Conservation (phyloP, 2,888 invertebrate genomes). For the Hetaerina titia region DNA sequence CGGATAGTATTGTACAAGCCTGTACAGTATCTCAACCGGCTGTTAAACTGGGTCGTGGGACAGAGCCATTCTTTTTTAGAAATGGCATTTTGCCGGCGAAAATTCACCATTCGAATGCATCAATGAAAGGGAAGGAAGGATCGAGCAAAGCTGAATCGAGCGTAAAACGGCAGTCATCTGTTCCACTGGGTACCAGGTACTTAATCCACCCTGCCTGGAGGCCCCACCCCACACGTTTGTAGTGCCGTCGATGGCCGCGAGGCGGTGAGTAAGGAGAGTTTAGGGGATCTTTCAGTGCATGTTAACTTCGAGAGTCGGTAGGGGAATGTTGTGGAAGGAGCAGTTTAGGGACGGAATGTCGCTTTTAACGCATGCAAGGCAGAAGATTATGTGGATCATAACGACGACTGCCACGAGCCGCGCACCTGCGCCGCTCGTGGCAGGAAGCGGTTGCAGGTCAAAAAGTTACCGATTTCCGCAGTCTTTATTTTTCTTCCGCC, state of each 20-base stretch:
- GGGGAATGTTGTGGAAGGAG: not conserved
- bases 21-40: not conserved
- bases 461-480: not conserved
- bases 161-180: constrained; percentile 13
- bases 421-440: not conserved
- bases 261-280: not conserved
- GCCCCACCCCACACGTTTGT: not conserved
- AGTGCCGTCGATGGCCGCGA: not conserved
- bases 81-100: not conserved
- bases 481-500: not conserved
- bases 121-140: constrained; percentile 1
- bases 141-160: not conserved
- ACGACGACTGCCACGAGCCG: not conserved
- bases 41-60: not conserved
- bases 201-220: not conserved
- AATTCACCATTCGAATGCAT: constrained; percentile 2
- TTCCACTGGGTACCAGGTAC: constrained; percentile 16
- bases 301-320: not conserved
- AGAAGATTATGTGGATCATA: not conserved
- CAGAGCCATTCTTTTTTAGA: not conserved
- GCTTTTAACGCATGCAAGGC: not conserved
- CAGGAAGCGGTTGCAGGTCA: not conserved
- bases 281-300: constrained; percentile 1
- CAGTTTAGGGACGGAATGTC: not conserved
- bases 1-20: not conserved